Evolutionary conservation across 2,113 vertebrate species (phyloP), one percentile per base, ranked within the genome.

Genomic region (Numenius arquata): DNA sequence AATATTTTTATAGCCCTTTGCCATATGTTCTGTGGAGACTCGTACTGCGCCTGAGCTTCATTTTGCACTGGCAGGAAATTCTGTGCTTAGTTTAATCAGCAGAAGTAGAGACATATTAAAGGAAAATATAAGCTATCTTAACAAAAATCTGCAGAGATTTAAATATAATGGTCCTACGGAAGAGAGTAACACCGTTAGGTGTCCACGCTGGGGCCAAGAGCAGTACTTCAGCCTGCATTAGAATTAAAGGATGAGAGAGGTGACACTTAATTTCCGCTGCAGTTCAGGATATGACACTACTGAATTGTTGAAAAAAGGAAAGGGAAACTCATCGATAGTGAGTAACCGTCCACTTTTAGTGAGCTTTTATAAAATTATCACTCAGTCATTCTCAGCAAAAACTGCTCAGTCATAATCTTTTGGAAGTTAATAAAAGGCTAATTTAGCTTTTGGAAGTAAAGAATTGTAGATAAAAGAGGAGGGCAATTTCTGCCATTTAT

Each of bases 241-340:
- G 72, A 27, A 72, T 22, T 23, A 3, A 22, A 23, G 56, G n/a
- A 16, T 5, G 8, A 55, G 86, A 70, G 92, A 86, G 83, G 90
- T 94, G 93, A 92, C 95, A n/a, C 80, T 9, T 19, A 11, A 5
- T 66, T 96, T 86, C 88, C 36, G 0, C 47, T 47, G 3, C 5
- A 2, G 61, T 1, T 74, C 96, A 95, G 96, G 96, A 96, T 93
- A 21, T 96, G 96, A 97, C 95, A 92, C 19, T 36, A 7, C 7
- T 11, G 95, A 68, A 85, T 90, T 96, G 95, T 61, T 90, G 88
- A 84, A 17, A n/a, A 78, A 5, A 96, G 96, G 96, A 97, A 97
- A 68, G 83, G 96, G 96, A 96, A 97, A 68, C 90, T 62, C 93
- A 93, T 90, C 43, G 52, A 59, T 71, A 61, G 13, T 78, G 95